Evolutionary conservation across 2,888 invertebrate species (phyloP).

Genomic region (Amblyjoppa proteus): DNA sequence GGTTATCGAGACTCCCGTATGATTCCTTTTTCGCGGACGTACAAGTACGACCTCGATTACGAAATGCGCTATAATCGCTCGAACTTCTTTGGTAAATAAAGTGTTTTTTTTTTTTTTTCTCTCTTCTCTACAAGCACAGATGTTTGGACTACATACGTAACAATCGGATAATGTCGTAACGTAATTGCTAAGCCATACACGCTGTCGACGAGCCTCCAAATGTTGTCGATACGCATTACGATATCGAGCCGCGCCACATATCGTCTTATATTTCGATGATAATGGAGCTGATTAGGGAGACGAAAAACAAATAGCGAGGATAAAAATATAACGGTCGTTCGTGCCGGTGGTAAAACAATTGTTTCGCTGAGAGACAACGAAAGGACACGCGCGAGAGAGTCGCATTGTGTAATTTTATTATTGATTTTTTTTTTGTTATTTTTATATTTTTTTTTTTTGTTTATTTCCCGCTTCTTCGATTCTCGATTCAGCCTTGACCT

Average conservation of each 20-base stretch:
- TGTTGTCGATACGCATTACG: background rate
- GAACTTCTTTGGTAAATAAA: background rate
- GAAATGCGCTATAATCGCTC: background rate
- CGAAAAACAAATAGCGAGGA: background rate
- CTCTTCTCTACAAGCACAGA: background rate
- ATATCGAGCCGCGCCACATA: background rate
- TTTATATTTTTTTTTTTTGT: conserved; percentile 17
- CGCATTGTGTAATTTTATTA: conserved; percentile 27
- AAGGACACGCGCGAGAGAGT: conserved; percentile 2
- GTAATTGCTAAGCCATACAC: background rate
- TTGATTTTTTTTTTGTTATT: background rate
- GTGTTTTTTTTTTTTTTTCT: background rate
- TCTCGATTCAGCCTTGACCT: conserved; percentile 49
- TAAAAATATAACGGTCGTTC: background rate
- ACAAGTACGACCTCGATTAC: background rate
- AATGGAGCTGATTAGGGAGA: background rate
- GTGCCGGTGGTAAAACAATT: background rate
- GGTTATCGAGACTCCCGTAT: background rate
- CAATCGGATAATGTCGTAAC: conserved; percentile 4
- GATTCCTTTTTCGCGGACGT: background rate
- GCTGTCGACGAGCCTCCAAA: conserved; percentile 27
- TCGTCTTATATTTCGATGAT: conserved; percentile 17
- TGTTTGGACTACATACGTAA: conserved; percentile 15
- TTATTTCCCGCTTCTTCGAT: conserved; percentile 4
- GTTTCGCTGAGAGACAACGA: conserved; percentile 32